phyloP scores from a whole-genome alignment of 2,113 vertebrate genomes.

The Oostethus manadensis region DNA sequence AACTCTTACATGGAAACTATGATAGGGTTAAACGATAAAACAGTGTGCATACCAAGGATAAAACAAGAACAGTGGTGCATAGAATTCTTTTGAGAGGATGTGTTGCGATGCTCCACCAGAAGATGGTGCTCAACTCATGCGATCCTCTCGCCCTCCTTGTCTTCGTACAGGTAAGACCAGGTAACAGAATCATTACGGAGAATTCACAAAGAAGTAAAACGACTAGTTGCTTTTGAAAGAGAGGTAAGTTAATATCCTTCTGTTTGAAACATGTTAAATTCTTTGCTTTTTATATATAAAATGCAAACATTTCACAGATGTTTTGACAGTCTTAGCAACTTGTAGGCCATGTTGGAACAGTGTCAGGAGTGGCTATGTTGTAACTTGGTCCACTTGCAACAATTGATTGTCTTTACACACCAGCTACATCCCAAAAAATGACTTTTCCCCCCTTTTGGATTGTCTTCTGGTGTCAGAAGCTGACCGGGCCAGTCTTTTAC shows the following conservation, averaged over 20 bases:
- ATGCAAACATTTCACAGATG: conserved; percentile 38
- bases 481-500: conserved; percentile 21
- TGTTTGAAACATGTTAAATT: conserved; percentile 2
- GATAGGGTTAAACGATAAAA: conserved; percentile 5
- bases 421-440: conserved; percentile 23
- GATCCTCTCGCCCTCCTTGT: conserved; percentile 6
- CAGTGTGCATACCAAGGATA: not conserved
- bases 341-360: conserved; percentile 45
- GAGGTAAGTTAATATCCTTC: not conserved
- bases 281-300: not conserved
- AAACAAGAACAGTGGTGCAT: conserved; percentile 10
- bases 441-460: conserved; percentile 42
- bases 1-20: conserved; percentile 5
- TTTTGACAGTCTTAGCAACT: conserved; percentile 42
- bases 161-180: not conserved
- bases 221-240: conserved; percentile 5
- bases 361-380: conserved; percentile 5
- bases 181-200: not conserved
- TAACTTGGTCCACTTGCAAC: conserved; percentile 19
- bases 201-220: conserved; percentile 5
- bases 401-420: conserved; percentile 78
- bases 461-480: conserved; percentile 50
- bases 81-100: conserved; percentile 13
- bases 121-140: conserved; percentile 35
- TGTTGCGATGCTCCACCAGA: conserved; percentile 22